Conservation (phyloP, 2,797 vertebrate species). For the Myiotriccus ornatus region DNA sequence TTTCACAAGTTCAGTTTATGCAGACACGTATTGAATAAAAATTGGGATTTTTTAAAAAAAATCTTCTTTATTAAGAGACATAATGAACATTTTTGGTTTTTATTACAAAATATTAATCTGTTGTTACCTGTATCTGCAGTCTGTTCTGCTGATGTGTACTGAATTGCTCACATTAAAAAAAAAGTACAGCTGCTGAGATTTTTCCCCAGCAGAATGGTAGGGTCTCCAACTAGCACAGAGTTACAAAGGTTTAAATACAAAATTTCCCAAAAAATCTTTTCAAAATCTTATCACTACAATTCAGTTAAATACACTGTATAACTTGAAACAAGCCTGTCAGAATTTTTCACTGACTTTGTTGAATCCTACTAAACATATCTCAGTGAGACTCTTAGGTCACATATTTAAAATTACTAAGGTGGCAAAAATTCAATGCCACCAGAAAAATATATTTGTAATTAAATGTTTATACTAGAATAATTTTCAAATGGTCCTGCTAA, state of each 20-base stretch:
- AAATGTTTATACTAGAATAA: background rate
- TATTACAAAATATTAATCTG: background rate
- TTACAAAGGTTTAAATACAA: background rate
- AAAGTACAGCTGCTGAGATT: background rate
- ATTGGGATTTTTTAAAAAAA: background rate
- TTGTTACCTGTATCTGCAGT: background rate
- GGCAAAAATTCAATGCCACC: background rate
- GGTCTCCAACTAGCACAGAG: background rate
- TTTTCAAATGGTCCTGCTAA: background rate
- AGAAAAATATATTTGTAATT: background rate
- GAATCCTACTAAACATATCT: background rate
- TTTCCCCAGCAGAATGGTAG: background rate
- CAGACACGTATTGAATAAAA: background rate
- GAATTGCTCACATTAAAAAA: background rate
- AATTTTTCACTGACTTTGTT: background rate
- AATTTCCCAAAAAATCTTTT: background rate
- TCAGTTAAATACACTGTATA: background rate
- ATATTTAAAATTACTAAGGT: background rate
- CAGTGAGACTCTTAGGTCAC: background rate
- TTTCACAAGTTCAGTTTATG: background rate
- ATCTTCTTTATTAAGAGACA: background rate
- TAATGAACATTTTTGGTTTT: rapidly evolving
- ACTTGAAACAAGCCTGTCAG: background rate
- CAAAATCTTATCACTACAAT: background rate
- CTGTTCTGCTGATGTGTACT: background rate